Percentiles rank a stretch among this genome's conserved stretches.
Conservation (phyloP, 1,140 invertebrate genomes). For the Eumeta japonica region DNA sequence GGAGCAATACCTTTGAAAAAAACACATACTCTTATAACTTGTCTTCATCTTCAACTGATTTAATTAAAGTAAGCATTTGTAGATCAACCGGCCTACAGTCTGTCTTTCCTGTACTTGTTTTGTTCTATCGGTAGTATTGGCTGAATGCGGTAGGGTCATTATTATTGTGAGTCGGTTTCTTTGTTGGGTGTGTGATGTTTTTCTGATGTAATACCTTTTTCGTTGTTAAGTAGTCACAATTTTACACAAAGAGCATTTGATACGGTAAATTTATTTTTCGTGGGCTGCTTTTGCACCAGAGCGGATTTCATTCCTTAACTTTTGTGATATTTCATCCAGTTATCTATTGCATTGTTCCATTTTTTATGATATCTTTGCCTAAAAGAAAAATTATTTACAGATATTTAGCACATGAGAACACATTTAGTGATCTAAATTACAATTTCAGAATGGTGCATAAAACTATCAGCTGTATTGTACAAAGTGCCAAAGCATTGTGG, state of each 20-base stretch:
- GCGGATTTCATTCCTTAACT: slow-evolving; percentile 16
- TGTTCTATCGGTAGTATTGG: too few relatives aligned
- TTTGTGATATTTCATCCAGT: slow-evolving; percentile 15
- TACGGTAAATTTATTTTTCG: slow-evolving; percentile 19
- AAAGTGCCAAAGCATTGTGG: slow-evolving; percentile 28
- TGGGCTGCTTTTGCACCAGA: slow-evolving; percentile 17
- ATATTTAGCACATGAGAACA: slow-evolving; percentile 21
- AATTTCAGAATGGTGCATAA: slow-evolving; percentile 15
- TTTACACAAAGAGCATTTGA: too few relatives aligned
- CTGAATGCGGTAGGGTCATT: too few relatives aligned
- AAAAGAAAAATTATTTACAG: slow-evolving; percentile 12
- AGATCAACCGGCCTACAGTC: slow-evolving; percentile 10
- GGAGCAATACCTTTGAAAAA: slow-evolving; percentile 25
- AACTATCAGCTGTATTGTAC: slow-evolving; percentile 18
- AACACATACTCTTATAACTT: slow-evolving; percentile 22
- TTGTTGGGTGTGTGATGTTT: too few relatives aligned
- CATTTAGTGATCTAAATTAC: slow-evolving; percentile 23
- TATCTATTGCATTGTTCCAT: slow-evolving; percentile 18
- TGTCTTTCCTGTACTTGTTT: slow-evolving; percentile 1
- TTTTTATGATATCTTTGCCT: slow-evolving; percentile 15
- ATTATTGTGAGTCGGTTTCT: too few relatives aligned
- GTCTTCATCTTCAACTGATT: slow-evolving; percentile 20
- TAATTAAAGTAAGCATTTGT: slow-evolving; percentile 20
- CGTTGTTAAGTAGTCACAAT: too few relatives aligned
- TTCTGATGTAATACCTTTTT: too few relatives aligned